Conservation (phyloP, 2,888 invertebrate species). For the Physocephala rufipes region DNA sequence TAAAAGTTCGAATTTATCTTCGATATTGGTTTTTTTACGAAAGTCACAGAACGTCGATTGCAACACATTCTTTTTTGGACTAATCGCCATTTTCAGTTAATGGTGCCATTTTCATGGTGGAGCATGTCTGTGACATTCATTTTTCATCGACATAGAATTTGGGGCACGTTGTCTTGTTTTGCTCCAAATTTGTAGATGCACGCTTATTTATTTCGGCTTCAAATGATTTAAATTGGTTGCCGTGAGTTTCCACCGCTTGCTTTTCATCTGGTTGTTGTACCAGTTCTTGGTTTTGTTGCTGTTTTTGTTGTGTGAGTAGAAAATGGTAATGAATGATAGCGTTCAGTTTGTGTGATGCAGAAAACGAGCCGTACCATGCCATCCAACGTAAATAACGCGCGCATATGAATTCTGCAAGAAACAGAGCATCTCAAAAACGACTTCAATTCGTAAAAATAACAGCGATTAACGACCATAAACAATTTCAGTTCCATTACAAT, state of each 20-base stretch:
- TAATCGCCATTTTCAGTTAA: not conserved
- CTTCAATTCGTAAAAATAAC: not conserved
- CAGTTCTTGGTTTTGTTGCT: not conserved
- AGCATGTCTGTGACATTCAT: not conserved
- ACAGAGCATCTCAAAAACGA: not conserved
- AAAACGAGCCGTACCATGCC: no score
- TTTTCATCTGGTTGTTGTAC: conserved; percentile 7
- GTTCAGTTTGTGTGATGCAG: conserved; percentile 6
- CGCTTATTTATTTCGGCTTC: conserved; percentile 23
- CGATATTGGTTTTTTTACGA: no score
- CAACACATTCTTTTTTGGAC: not conserved
- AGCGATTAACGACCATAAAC: not conserved
- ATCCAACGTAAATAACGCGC: conserved; percentile 17
- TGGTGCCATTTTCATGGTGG: not conserved
- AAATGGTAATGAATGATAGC: conserved; percentile 3
- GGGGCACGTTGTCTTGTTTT: not conserved
- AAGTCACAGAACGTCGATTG: no score
- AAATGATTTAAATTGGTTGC: conserved; percentile 21
- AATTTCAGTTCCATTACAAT: no score
- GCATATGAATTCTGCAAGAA: conserved; percentile 1
- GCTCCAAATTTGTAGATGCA: conserved; percentile 8
- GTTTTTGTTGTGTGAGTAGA: conserved; percentile 17
- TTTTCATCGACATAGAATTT: not conserved
- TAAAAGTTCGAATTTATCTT: no score
- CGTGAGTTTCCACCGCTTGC: conserved; percentile 4